These are phyloP conservation scores for Gymnarchus niloticus DNA, from an alignment of 2,113 vertebrate genomes.

Conservation along the genomic window DNA sequence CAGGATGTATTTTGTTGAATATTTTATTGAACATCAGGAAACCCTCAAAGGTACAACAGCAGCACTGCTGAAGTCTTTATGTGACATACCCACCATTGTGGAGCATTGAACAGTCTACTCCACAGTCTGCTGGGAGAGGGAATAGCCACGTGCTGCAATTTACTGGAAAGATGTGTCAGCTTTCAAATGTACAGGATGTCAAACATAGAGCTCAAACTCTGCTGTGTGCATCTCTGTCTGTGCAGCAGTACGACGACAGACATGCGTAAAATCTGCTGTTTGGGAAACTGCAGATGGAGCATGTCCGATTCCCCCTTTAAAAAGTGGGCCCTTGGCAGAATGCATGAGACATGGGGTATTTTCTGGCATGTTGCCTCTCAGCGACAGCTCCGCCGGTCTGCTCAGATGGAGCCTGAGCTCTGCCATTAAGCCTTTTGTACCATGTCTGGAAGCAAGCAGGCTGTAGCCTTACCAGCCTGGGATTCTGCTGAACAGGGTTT, in stretches of 20 bases:
- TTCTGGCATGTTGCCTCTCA: too few species aligned
- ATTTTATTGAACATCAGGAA: background rate
- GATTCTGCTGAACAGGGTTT: too few species aligned
- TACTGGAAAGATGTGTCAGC: background rate
- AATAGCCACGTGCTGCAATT: background rate
- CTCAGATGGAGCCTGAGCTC: too few species aligned
- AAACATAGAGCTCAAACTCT: too few species aligned
- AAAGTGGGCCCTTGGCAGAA: background rate
- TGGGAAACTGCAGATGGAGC: background rate
- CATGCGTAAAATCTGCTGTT: background rate
- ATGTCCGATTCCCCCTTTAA: background rate
- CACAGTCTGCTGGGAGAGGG: background rate
- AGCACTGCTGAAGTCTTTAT: background rate
- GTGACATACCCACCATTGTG: background rate
- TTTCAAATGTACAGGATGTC: background rate
- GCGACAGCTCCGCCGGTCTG: background rate
- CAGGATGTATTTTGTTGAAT: background rate
- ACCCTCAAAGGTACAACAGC: background rate
- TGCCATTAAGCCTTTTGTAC: background rate
- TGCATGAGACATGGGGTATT: background rate
- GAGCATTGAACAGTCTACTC: too few species aligned
- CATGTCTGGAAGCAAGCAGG: background rate
- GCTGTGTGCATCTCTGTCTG: background rate
- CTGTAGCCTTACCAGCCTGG: slow-evolving; percentile 27
- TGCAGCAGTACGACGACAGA: background rate